A percentile compares a stretch with the other conserved stretches of the same genome.
These are phyloP conservation scores for Motacilla tschutschensis DNA, from an alignment of 2,113 vertebrate genomes.

Conservation along the genomic window DNA sequence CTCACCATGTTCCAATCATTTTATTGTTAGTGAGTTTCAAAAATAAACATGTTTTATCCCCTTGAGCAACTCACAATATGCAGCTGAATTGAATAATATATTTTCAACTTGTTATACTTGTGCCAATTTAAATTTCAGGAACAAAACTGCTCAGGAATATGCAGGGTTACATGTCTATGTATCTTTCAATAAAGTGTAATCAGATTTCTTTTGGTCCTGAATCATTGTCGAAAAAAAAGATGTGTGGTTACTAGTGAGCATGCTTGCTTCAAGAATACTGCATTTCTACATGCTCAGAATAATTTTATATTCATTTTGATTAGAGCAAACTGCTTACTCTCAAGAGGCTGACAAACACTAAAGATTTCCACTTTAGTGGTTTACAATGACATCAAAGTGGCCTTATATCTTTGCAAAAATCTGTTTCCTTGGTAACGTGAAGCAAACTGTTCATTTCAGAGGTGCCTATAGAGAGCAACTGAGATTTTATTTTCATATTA, in stretches of 20 bases:
- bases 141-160: neutral
- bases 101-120: neutral
- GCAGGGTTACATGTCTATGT: neutral
- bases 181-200: neutral
- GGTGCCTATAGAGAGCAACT: constrained; percentile 26
- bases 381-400: constrained; percentile 67
- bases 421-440: constrained; percentile 72
- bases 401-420: constrained; percentile 64
- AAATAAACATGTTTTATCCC: neutral
- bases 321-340: constrained; percentile 60
- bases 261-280: constrained; percentile 49
- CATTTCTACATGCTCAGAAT: constrained; percentile 72
- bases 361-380: constrained; percentile 68
- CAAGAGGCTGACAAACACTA: constrained; percentile 63
- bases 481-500: constrained; percentile 38
- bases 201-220: constrained; percentile 28
- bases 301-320: constrained; percentile 73
- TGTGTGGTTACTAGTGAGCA: constrained; percentile 11
- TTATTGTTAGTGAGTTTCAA: neutral
- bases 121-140: neutral
- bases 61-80: neutral
- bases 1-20: neutral
- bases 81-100: neutral
- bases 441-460: constrained; percentile 55
- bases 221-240: constrained; percentile 9